These are phyloP conservation scores for Gallinago solitaria DNA, from an alignment of 2,797 vertebrate genomes.

Conservation along the genomic window DNA sequence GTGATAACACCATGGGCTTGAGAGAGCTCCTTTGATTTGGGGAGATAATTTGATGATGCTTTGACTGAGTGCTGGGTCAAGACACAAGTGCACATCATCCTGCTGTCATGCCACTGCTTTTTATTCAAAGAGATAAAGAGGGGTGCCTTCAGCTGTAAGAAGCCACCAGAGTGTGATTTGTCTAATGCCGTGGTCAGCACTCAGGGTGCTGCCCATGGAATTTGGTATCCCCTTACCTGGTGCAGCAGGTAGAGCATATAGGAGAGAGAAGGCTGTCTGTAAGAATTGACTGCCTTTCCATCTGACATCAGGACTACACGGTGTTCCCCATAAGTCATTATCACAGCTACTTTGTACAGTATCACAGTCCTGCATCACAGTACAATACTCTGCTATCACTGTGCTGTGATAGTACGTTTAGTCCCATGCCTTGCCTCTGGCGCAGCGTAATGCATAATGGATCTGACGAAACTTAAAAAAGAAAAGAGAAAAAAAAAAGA, in stretches of 20 bases:
- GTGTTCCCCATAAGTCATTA: neutral
- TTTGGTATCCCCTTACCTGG: neutral
- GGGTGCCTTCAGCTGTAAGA: neutral
- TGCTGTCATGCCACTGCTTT: neutral
- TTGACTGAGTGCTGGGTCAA: neutral
- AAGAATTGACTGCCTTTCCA: neutral
- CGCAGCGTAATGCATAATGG: slow-evolving; percentile 5
- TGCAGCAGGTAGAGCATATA: neutral
- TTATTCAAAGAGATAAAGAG: neutral
- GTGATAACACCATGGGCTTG: neutral
- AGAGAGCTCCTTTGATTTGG: neutral
- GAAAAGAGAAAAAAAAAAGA: neutral
- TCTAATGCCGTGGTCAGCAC: neutral
- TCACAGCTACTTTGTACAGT: slow-evolving; percentile 28
- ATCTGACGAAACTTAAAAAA: slow-evolving; percentile 25
- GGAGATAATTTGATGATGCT: neutral
- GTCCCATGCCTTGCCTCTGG: slow-evolving; percentile 53
- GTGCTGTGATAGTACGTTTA: slow-evolving; percentile 40
- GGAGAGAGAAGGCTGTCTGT: neutral
- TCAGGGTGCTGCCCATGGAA: neutral
- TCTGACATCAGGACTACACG: neutral
- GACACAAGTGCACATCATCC: neutral
- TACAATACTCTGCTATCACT: neutral
- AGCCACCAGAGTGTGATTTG: neutral
- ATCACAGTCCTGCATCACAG: slow-evolving; percentile 31